These are phyloP conservation scores for Trichopoda pennipes DNA, from an alignment of 2,888 invertebrate genomes.

Conservation along the genomic window DNA sequence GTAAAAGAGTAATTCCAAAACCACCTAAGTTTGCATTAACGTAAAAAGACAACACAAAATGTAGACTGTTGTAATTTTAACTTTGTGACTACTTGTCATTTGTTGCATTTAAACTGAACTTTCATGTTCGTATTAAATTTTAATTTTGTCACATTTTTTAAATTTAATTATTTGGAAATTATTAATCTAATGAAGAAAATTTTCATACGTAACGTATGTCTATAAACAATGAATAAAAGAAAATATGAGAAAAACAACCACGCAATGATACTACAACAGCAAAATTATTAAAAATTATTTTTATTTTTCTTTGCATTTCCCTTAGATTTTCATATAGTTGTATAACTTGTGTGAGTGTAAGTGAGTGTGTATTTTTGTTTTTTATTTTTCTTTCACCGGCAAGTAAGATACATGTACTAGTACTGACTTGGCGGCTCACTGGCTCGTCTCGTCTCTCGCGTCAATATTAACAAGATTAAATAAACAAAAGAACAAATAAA, in stretches of 20 bases:
- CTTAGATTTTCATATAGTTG: slow-evolving; percentile 25
- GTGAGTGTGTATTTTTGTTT: slow-evolving; percentile 18
- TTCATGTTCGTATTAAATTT: not conserved
- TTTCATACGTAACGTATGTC: slow-evolving; percentile 22
- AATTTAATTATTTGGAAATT: slow-evolving; percentile 23
- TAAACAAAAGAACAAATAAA: not conserved
- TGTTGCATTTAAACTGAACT: slow-evolving; percentile 8
- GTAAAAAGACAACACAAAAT: not conserved
- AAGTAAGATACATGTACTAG: slow-evolving; percentile 72
- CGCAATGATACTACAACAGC: slow-evolving; percentile 12
- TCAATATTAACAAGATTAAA: slow-evolving; percentile 41
- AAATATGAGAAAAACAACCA: slow-evolving; percentile 31
- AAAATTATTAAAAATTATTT: slow-evolving; percentile 24
- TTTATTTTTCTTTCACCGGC: slow-evolving; percentile 74
- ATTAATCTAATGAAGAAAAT: slow-evolving; percentile 29
- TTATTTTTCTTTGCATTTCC: slow-evolving; percentile 40
- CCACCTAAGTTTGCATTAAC: not conserved
- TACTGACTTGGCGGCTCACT: slow-evolving; percentile 78
- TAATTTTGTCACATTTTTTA: slow-evolving; percentile 8
- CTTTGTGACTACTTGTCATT: not conserved
- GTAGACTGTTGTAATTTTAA: not conserved
- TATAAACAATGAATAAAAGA: slow-evolving; percentile 23
- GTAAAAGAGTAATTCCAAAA: not conserved
- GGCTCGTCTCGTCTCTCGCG: slow-evolving; percentile 76
- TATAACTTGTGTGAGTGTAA: slow-evolving; percentile 26